Conservation (phyloP, 2,888 invertebrate species). For the Idaea biselata region DNA sequence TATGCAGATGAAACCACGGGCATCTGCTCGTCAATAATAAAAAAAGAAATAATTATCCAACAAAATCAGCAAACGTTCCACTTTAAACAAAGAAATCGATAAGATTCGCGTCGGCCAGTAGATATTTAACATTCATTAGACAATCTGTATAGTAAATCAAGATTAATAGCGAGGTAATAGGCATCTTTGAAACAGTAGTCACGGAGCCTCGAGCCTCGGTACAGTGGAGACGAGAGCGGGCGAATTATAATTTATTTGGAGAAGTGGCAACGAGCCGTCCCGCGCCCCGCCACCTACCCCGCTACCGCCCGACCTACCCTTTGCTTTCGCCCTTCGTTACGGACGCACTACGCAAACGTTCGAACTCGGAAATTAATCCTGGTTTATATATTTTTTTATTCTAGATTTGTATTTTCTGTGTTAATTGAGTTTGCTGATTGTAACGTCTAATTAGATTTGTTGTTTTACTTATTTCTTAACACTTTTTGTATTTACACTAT, state of each 20-base stretch:
- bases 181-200: slow-evolving; percentile 60
- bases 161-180: slow-evolving; percentile 53
- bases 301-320: slow-evolving; percentile 74
- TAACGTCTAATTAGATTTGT: background rate
- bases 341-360: slow-evolving; percentile 53
- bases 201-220: slow-evolving; percentile 38
- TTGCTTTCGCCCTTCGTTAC: slow-evolving; percentile 81
- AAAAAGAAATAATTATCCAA: background rate
- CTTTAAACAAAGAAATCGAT: slow-evolving; percentile 1
- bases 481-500: too few species aligned
- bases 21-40: too few species aligned
- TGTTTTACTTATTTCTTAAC: background rate
- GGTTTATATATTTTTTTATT: slow-evolving; percentile 6
- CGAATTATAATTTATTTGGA: slow-evolving; percentile 82
- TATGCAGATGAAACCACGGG: too few species aligned
- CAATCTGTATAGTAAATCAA: slow-evolving; percentile 41
- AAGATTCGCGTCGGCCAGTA: slow-evolving; percentile 1
- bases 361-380: slow-evolving; percentile 51
- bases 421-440: background rate
- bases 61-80: background rate
- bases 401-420: background rate
- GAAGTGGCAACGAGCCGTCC: slow-evolving; percentile 77
- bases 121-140: slow-evolving; percentile 7
- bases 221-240: slow-evolving; percentile 56
- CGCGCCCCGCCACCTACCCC: slow-evolving; percentile 45